Base-by-base conservation (phyloP, 2,797 vertebrate species). In the Cichlasoma orientale region DNA sequence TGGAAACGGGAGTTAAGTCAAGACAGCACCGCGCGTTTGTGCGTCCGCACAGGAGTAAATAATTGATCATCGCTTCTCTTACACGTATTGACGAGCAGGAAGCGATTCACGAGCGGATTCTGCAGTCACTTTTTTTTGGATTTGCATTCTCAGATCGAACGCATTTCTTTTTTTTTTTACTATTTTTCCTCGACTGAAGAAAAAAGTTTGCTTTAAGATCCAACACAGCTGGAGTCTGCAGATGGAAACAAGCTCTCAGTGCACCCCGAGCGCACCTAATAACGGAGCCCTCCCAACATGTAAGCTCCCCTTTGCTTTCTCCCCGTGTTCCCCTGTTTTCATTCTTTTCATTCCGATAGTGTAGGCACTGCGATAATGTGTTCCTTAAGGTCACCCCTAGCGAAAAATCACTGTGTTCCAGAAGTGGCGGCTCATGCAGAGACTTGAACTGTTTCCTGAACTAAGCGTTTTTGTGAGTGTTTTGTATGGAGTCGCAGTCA, bases 181-280 rank as follows among this genome's bases (percentile, higher is more conserved):
- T 38, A 41, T 7, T 58, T 53, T 38, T 18, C 31, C 52, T 71
- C 72, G 54, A 52, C 80, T 73, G 82, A 8, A 82, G 82, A 93
- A 94, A 94, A 94, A 95, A 36, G 91, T 95, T 95, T 93, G 89
- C 77, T 38, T 56, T 19, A 19, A 74, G 73, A 78, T 13, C 54
- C 47, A 69, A 68, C 87, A 66, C 88, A 86, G 86, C 90, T 88
- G 90, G 90, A 90, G 87, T 77, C 86, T 47, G 85, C 90, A 66
- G 90, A 94, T 94, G 92, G 91, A 72, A 90, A 85, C 52, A 74
- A 52, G 29, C 77, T 38, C 75, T 47, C 57, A 21, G 79, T 29
- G 78, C 27, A 31, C 63, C 82, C 36, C 63, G 72, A 86, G 86
- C 75, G 79, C 86, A 82, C 79, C 82, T 81, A 81, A 25, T 83